These are phyloP conservation scores for Lypha dubia DNA, from an alignment of 2,888 invertebrate species.

Conservation along the genomic window DNA sequence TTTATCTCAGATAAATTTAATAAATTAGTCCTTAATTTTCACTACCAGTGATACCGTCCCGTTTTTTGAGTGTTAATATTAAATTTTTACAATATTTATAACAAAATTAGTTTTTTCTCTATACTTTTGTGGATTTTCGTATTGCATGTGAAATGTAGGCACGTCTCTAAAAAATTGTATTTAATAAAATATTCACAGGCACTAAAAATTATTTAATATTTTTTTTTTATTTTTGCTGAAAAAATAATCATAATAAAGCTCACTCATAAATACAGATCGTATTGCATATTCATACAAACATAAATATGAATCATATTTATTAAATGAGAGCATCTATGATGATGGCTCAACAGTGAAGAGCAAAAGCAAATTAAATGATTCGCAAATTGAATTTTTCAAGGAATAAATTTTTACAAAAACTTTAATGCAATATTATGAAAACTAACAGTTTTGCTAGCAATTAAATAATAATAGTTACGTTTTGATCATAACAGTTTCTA, in stretches of 20 bases:
- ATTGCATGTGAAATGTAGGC: conserved; percentile 62
- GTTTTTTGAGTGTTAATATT: too few relatives aligned
- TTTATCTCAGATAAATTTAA: too few relatives aligned
- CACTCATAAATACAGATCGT: not conserved
- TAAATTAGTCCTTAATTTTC: too few relatives aligned
- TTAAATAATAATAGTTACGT: too few relatives aligned
- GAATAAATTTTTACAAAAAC: too few relatives aligned
- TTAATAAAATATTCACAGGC: conserved; percentile 27
- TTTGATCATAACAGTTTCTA: too few relatives aligned
- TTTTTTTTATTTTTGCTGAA: conserved; percentile 23
- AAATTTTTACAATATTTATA: not conserved
- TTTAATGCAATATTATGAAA: too few relatives aligned
- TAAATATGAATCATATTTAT: conserved; percentile 35
- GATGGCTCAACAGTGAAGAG: not conserved
- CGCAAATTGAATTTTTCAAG: too few relatives aligned
- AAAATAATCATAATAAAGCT: conserved; percentile 48
- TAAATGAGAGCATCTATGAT: conserved; percentile 13
- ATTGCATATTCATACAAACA: not conserved
- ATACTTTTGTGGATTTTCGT: conserved; percentile 16
- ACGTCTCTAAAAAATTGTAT: conserved; percentile 57
- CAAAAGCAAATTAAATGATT: too few relatives aligned
- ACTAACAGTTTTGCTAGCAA: too few relatives aligned
- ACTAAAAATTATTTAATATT: conserved; percentile 43
- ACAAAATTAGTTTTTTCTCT: not conserved
- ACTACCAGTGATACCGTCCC: too few relatives aligned